phyloP scores from a whole-genome alignment of 2,113 vertebrate genomes.

The Xenotilapia longispinis region DNA sequence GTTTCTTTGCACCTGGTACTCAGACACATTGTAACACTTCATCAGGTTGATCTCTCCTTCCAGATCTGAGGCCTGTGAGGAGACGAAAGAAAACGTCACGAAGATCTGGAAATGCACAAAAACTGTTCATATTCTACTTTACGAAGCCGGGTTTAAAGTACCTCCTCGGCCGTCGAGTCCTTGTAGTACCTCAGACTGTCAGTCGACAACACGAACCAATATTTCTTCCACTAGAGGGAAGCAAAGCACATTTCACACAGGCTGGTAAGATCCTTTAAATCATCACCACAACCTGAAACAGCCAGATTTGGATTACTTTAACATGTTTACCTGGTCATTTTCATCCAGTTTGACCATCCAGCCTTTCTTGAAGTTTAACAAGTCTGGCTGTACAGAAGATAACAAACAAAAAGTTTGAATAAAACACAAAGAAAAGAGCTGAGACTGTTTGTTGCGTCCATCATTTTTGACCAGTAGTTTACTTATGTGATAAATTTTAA shows the following conservation, averaged over 20 bases:
- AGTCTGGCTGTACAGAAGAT: slow-evolving; percentile 55
- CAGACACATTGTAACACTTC: slow-evolving; percentile 56
- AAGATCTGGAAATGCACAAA: neutral
- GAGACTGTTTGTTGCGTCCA: neutral
- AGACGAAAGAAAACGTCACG: neutral
- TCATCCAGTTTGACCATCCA: slow-evolving; percentile 67
- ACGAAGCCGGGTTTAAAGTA: neutral
- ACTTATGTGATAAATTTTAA: neutral
- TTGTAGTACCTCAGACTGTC: slow-evolving; percentile 65
- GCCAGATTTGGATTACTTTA: neutral
- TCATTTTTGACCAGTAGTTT: neutral
- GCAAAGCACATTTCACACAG: neutral
- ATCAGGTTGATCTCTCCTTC: slow-evolving; percentile 64
- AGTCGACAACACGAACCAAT: slow-evolving; percentile 66
- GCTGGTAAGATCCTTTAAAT: neutral
- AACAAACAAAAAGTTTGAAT: neutral
- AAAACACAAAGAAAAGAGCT: neutral
- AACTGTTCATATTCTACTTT: neutral
- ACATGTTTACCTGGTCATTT: slow-evolving; percentile 40
- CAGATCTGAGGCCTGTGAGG: slow-evolving; percentile 47
- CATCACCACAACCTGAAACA: neutral
- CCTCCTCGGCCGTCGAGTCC: slow-evolving; percentile 63
- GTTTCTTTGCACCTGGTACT: slow-evolving; percentile 63
- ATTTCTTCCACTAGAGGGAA: slow-evolving; percentile 68
- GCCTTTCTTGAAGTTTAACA: slow-evolving; percentile 72